Percentiles rank a stretch among this genome's conserved stretches.
Evolutionary conservation across 2,888 invertebrate genomes (phyloP).

Genomic region (Mimachlamys varia): DNA sequence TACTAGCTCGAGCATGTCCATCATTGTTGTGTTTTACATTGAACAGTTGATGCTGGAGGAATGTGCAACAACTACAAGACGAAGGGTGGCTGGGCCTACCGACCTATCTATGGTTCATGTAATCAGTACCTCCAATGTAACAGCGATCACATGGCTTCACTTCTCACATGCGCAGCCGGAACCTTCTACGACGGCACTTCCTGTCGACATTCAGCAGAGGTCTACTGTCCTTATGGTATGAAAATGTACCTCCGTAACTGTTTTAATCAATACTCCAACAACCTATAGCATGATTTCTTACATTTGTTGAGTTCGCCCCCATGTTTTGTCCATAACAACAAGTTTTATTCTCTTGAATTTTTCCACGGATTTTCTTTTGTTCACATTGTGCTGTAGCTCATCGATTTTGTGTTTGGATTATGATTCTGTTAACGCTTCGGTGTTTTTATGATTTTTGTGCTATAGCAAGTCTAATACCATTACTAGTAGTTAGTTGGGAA

Average conservation of each 20-base stretch:
- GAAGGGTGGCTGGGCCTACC: constrained; percentile 61
- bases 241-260: background rate
- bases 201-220: constrained; percentile 63
- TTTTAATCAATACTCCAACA: background rate
- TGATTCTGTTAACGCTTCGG: no score
- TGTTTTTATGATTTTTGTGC: no score
- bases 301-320: background rate
- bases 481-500: no score
- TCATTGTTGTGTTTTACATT: background rate
- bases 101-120: constrained; percentile 61
- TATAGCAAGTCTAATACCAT: no score
- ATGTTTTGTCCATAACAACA: background rate
- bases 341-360: no score
- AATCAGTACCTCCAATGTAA: constrained; percentile 65
- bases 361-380: no score
- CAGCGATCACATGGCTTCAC: constrained; percentile 54
- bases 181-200: constrained; percentile 64
- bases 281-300: background rate
- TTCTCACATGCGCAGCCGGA: constrained; percentile 67
- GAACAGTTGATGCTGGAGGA: constrained; percentile 32
- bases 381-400: no score
- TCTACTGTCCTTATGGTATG: constrained; percentile 60
- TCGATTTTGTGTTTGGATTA: no score
- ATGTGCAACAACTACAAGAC: constrained; percentile 52
- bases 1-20: background rate